Evolutionary conservation across 2,888 invertebrate species (phyloP).

Genomic region (Coremacera marginata): DNA sequence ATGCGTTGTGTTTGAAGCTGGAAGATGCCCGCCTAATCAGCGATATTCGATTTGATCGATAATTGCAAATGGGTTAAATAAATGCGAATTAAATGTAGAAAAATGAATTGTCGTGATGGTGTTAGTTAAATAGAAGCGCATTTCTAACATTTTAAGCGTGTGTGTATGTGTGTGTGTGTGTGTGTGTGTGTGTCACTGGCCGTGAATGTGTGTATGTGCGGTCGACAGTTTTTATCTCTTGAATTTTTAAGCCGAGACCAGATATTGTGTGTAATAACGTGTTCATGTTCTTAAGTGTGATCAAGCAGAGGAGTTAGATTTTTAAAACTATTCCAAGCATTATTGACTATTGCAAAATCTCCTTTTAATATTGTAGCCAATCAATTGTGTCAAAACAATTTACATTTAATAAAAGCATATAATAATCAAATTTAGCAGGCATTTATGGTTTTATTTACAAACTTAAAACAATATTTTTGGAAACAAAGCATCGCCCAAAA

Average conservation of each 20-base stretch:
- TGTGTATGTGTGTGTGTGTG: constrained; percentile 1
- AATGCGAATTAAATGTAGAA: constrained; percentile 32
- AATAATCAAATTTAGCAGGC: not conserved
- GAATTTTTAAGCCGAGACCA: not conserved
- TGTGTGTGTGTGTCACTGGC: not conserved
- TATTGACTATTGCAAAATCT: not conserved
- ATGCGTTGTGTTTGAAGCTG: constrained; percentile 94
- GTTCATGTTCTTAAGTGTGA: not conserved
- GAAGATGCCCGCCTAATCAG: constrained; percentile 78
- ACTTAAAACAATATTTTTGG: not conserved
- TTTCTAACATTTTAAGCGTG: not conserved
- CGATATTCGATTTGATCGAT: constrained; percentile 57
- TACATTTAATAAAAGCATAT: not conserved
- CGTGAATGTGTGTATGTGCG: not conserved
- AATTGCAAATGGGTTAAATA: constrained; percentile 50
- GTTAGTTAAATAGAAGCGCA: constrained; percentile 27
- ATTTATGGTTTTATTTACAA: not conserved
- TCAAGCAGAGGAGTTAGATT: not conserved
- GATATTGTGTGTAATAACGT: not conserved
- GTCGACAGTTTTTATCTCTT: not conserved
- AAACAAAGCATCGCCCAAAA: not conserved
- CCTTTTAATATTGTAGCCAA: not conserved
- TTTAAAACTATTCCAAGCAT: not conserved
- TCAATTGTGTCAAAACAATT: not conserved
- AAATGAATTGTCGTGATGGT: constrained; percentile 28